Evolutionary conservation across 2,888 invertebrate species (phyloP).

Genomic region (Pyrochroa serraticornis): DNA sequence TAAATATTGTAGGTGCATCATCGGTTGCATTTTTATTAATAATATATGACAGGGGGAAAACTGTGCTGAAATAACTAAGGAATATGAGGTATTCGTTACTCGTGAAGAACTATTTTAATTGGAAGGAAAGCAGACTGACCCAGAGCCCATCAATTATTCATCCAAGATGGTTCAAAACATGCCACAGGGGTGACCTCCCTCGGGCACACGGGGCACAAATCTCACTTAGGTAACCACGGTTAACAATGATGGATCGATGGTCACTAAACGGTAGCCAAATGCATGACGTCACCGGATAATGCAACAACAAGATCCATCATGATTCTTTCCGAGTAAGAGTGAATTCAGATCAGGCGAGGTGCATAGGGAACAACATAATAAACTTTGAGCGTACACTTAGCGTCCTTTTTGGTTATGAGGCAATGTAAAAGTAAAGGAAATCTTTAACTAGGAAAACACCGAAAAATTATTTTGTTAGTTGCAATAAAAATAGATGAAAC

Average conservation of each 20-base stretch:
- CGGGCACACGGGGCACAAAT: slow-evolving; percentile 46
- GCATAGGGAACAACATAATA: too few species aligned
- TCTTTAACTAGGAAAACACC: too few species aligned
- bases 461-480: too few species aligned
- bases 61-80: background rate
- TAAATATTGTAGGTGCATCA: slow-evolving; percentile 51
- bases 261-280: slow-evolving; percentile 32
- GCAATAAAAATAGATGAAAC: too few species aligned
- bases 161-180: slow-evolving; percentile 36
- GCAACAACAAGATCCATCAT: too few species aligned
- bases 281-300: slow-evolving; percentile 31
- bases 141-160: slow-evolving; percentile 43
- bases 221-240: slow-evolving; percentile 48
- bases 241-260: slow-evolving; percentile 45
- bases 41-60: slow-evolving; percentile 27
- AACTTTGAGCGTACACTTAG: too few species aligned
- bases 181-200: slow-evolving; percentile 30
- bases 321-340: too few species aligned
- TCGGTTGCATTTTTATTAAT: slow-evolving; percentile 47
- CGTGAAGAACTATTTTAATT: slow-evolving; percentile 18
- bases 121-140: slow-evolving; percentile 20
- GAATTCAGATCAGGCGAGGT: too few species aligned
- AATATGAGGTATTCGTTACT: too few species aligned
- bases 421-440: too few species aligned
- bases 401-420: too few species aligned